Conservation (phyloP, 2,113 vertebrate genomes). For the Mellivora capensis region DNA sequence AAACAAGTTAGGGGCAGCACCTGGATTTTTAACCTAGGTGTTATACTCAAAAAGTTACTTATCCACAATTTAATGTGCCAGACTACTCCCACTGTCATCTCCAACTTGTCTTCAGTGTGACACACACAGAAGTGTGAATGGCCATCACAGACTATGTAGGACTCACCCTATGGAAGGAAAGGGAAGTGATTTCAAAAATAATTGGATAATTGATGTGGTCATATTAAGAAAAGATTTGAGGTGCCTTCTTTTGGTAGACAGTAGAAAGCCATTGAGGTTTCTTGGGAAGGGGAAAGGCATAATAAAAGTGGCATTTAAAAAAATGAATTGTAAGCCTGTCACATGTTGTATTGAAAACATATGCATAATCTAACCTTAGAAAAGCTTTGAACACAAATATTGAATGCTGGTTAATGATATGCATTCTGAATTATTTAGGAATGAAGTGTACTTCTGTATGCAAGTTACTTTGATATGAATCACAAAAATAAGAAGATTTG, state of each 20-base stretch:
- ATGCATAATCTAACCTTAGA: background rate
- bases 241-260: background rate
- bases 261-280: background rate
- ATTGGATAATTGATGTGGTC: background rate
- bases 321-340: background rate
- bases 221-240: background rate
- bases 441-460: background rate
- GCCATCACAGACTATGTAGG: background rate
- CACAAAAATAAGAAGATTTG: background rate
- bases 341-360: background rate
- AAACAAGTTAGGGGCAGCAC: background rate
- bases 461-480: background rate
- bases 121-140: background rate
- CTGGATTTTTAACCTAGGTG: background rate
- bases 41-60: background rate
- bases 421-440: background rate
- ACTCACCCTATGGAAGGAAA: background rate
- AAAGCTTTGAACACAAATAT: background rate
- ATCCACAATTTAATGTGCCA: accelerated
- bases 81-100: background rate
- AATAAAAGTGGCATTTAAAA: background rate
- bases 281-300: background rate
- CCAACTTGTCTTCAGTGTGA: background rate
- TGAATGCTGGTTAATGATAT: background rate
- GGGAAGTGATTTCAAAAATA: background rate